Evolutionary conservation across 2,888 invertebrate genomes (phyloP), one percentile per base, ranked within the genome.

Genomic region (Desoria tigrina): DNA sequence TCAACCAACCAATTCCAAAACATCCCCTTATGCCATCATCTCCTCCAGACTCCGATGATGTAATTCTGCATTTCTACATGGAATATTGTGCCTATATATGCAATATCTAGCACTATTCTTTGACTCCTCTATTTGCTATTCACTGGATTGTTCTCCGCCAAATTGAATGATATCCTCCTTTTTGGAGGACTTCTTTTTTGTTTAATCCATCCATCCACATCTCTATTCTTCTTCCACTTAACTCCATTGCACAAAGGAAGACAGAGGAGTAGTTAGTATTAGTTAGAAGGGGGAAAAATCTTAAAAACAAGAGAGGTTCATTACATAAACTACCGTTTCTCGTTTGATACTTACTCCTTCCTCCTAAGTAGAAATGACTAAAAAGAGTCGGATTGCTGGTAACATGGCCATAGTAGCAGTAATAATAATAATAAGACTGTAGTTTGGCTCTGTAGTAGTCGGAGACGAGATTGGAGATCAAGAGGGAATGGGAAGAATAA

Each of bases 241-340:
- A 18, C 49, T n/a, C n/a, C 32, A 11, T 7, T 32, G 11, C 6
- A 32, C 32, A 32, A 32, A 32, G 32, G 32, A 11, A 32, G 45
- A 16, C 4, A 45, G 51, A 6, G 23, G 51, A 23, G 49, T n/a
- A 49, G 39, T 39, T n/a, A 23, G 53, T 26, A 53, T 53, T 53
- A 53, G 53, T n/a, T n/a, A n/a, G 54, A 24, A 54, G 6, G 54
- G 28, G 28, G 16, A 18, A 28, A 21, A 45, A 45, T 21, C 42
- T 57, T 57, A 39, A 57, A 57, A 57, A 57, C 56, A 57, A 57
- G 21, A 57, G 56, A 42, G 56, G 56, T 57, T 57, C 56, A 57
- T 57, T 57, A 57, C 56, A 6, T 14, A 28, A 28, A 57, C 56
- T 57, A 57, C 56, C 56, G 42, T 57, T 57, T 42, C 21, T 37